phyloP scores from a whole-genome alignment of 1,140 invertebrate species.

The Meloidogyne hapla region DNA sequence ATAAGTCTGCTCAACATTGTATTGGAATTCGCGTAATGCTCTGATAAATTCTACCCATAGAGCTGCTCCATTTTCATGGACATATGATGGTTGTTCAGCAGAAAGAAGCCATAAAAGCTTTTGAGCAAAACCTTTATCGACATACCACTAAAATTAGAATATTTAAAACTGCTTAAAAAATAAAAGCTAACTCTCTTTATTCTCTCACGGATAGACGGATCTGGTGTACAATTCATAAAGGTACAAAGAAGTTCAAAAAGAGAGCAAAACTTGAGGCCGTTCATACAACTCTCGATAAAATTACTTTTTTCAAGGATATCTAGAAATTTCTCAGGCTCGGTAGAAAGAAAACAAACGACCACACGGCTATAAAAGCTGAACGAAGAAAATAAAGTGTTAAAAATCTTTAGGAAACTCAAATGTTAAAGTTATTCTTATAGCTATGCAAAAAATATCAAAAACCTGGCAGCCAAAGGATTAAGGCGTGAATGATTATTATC shows the following conservation, averaged over 20 bases:
- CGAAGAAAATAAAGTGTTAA: background rate
- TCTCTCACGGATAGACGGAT: constrained; percentile 31
- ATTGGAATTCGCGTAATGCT: constrained; percentile 38
- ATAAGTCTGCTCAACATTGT: constrained; percentile 32
- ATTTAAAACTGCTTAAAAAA: constrained; percentile 18
- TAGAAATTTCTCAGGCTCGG: constrained; percentile 34
- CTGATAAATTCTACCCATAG: constrained; percentile 41
- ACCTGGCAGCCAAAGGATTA: constrained; percentile 31
- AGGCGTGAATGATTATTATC: background rate
- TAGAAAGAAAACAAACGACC: constrained; percentile 38
- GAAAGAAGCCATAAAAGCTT: constrained; percentile 19
- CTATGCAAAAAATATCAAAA: background rate
- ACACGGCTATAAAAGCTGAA: constrained; percentile 39
- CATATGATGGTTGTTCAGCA: constrained; percentile 31
- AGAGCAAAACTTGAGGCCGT: constrained; percentile 27
- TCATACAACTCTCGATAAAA: constrained; percentile 34
- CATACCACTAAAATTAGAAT: constrained; percentile 36
- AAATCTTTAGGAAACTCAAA: no score
- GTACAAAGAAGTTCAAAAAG: constrained; percentile 38
- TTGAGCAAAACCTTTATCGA: constrained; percentile 29
- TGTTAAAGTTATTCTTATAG: no score
- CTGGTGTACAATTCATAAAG: constrained; percentile 40
- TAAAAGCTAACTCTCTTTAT: constrained; percentile 26
- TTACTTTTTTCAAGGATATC: constrained; percentile 33
- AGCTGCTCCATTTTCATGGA: constrained; percentile 37